A percentile compares a stretch with the other conserved stretches of the same genome.
Evolutionary conservation across 2,113 vertebrate species (phyloP).

Genomic region (Glareola pratincola): DNA sequence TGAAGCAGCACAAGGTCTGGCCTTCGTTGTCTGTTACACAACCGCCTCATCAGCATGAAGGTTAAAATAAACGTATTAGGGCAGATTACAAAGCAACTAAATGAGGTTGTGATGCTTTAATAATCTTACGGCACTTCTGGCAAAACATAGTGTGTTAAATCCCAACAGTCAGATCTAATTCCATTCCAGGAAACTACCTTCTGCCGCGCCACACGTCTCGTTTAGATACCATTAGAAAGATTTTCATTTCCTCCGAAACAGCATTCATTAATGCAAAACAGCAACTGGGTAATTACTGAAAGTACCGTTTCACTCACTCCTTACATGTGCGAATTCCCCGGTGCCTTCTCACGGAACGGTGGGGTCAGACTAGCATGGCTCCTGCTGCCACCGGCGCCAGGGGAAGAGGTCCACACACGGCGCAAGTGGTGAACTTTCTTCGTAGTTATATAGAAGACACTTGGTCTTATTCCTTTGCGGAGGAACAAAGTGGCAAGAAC

Average conservation of each 20-base stretch:
- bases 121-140: background rate
- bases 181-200: background rate
- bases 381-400: background rate
- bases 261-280: background rate
- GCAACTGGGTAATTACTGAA: background rate
- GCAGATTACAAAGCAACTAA: conserved; percentile 24
- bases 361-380: background rate
- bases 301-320: background rate
- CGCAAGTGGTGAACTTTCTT: background rate
- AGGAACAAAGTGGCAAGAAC: background rate
- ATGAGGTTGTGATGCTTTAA: background rate
- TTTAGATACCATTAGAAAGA: background rate
- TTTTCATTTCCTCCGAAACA: background rate
- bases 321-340: background rate
- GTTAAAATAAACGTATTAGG: background rate
- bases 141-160: conserved; percentile 6
- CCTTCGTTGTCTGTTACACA: background rate
- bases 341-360: background rate
- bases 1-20: background rate
- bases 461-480: background rate
- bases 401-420: background rate
- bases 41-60: background rate
- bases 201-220: background rate
- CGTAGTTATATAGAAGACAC: background rate
- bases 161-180: background rate